Evolutionary conservation across 2,113 vertebrate species (phyloP).

Genomic region (Vanacampus margaritifer): DNA sequence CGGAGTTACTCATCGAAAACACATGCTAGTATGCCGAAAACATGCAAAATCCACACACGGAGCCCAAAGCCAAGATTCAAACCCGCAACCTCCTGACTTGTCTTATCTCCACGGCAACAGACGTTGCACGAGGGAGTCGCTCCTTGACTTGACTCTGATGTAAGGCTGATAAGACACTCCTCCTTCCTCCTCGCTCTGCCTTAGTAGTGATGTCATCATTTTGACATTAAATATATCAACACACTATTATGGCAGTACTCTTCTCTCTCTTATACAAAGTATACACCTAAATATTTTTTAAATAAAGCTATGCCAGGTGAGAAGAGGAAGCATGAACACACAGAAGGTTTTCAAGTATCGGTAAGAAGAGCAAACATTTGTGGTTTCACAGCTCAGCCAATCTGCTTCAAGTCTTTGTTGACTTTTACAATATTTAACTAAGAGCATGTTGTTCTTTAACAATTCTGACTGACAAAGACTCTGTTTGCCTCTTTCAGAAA

Average conservation of each 20-base stretch:
- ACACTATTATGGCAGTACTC: not conserved
- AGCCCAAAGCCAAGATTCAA: not conserved
- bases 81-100: not conserved
- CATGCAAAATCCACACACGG: no score
- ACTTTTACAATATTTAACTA: not conserved
- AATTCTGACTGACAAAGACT: not conserved
- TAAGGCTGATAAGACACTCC: slow-evolving; percentile 3
- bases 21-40: no score
- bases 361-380: slow-evolving; percentile 1
- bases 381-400: not conserved
- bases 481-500: not conserved
- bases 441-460: not conserved
- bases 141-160: not conserved
- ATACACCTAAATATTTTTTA: not conserved
- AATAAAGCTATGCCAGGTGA: not conserved
- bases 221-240: not conserved
- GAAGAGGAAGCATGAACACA: not conserved
- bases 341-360: not conserved
- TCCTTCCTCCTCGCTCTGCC: not conserved
- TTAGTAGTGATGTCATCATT: not conserved
- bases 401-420: slow-evolving; percentile 4
- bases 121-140: not conserved
- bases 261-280: not conserved
- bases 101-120: slow-evolving; percentile 11
- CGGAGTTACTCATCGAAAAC: no score